Conservation (phyloP, 2,113 vertebrate species). For the Dipodomys ordii region DNA sequence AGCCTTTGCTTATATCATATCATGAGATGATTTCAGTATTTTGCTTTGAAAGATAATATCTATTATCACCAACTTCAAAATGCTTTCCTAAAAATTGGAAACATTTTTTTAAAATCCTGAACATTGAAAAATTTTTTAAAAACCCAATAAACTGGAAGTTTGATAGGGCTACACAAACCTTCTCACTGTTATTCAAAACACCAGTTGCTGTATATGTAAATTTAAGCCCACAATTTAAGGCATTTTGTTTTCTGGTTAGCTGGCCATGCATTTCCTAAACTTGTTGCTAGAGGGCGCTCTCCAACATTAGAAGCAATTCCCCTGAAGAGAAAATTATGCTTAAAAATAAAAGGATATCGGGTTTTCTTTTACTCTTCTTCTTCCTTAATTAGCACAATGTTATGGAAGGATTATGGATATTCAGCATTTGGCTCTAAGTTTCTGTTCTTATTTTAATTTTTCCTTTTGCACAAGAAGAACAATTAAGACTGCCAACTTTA, state of each 20-base stretch:
- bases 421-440: background rate
- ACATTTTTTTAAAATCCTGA: too few species aligned
- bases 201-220: slow-evolving; percentile 73
- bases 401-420: background rate
- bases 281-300: slow-evolving; percentile 85
- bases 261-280: slow-evolving; percentile 59
- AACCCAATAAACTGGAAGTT: slow-evolving; percentile 76
- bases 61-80: background rate
- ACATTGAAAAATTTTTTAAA: too few species aligned
- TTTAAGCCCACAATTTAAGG: slow-evolving; percentile 67
- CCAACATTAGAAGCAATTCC: slow-evolving; percentile 71
- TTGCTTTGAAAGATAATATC: slow-evolving; percentile 35
- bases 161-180: slow-evolving; percentile 78
- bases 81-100: background rate
- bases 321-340: background rate
- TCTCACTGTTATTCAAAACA: slow-evolving; percentile 80
- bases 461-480: background rate
- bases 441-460: slow-evolving; percentile 27
- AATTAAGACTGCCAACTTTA: background rate
- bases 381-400: background rate
- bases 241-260: slow-evolving; percentile 19
- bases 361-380: background rate
- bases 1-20: background rate
- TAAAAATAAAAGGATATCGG: background rate
- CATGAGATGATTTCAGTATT: slow-evolving; percentile 64